Evolutionary conservation across 1,140 invertebrate species (phyloP).

Genomic region (Vanessa atalanta): DNA sequence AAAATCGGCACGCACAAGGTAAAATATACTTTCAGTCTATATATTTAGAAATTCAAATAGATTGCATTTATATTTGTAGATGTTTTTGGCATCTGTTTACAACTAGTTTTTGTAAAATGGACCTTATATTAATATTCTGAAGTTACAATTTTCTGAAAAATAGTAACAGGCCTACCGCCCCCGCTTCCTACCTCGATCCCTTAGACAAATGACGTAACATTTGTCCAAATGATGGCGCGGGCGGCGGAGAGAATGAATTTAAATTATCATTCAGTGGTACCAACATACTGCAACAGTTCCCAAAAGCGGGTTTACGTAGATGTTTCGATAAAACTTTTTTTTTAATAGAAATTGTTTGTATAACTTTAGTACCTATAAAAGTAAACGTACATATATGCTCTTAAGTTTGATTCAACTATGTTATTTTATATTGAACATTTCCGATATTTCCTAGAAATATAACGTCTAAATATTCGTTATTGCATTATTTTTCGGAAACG

Average conservation of each 20-base stretch:
- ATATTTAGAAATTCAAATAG: conserved; percentile 52
- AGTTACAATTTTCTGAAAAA: conserved; percentile 44
- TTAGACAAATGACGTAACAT: conserved; percentile 81
- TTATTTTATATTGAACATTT: no score
- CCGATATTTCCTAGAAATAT: no score
- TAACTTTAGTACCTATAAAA: not conserved
- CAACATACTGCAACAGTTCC: conserved; percentile 71
- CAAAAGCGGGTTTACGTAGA: conserved; percentile 64
- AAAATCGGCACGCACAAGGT: conserved; percentile 47
- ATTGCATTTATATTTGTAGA: conserved; percentile 50
- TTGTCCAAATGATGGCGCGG: conserved; percentile 82
- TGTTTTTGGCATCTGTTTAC: conserved; percentile 69
- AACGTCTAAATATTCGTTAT: no score
- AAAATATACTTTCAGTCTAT: conserved; percentile 51
- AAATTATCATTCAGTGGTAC: conserved; percentile 82
- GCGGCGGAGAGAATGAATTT: conserved; percentile 82
- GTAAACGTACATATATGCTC: no score
- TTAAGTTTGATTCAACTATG: no score
- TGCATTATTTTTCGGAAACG: no score
- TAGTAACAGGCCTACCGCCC: conserved; percentile 36
- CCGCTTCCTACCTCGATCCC: conserved; percentile 59
- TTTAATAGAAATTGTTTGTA: not conserved
- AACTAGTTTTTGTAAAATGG: conserved; percentile 46
- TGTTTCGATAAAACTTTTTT: conserved; percentile 17
- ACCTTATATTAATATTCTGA: conserved; percentile 34